A percentile compares a stretch with the other conserved stretches of the same genome.
Conservation (phyloP, 2,888 invertebrate species). For the Xanthia togata region DNA sequence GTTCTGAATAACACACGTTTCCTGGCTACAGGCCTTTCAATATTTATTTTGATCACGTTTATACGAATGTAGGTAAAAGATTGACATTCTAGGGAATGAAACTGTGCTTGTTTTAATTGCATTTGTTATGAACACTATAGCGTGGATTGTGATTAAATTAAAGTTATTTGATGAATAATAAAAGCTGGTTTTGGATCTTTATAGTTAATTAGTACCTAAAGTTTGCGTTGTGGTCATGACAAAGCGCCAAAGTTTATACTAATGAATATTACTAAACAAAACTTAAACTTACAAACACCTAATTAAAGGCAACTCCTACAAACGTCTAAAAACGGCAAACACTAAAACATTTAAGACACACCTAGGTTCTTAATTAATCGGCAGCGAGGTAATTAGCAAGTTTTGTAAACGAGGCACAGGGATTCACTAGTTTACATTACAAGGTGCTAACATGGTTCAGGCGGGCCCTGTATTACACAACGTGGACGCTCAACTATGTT, state of each 20-base stretch:
- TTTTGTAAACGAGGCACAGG: slow-evolving; percentile 46
- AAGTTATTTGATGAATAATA: not conserved
- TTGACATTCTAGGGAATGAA: too few relatives aligned
- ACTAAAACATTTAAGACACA: slow-evolving; percentile 26
- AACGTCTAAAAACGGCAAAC: slow-evolving; percentile 7
- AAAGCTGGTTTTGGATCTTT: not conserved
- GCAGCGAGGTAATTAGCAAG: slow-evolving; percentile 54
- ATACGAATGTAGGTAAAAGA: not conserved
- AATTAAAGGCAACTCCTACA: not conserved
- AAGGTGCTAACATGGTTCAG: slow-evolving; percentile 56
- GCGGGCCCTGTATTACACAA: slow-evolving; percentile 41
- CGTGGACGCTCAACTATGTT: slow-evolving; percentile 31
- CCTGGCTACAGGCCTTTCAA: not conserved
- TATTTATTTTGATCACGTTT: slow-evolving; percentile 33
- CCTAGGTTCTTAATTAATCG: slow-evolving; percentile 47
- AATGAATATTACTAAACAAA: not conserved
- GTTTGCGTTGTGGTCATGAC: not conserved
- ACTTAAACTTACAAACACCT: not conserved
- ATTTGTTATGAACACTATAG: not conserved
- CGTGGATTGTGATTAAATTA: not conserved
- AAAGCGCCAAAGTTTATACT: not conserved
- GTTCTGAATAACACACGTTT: not conserved
- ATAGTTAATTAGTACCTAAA: not conserved
- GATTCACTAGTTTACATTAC: slow-evolving; percentile 56
- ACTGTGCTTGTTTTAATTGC: not conserved